Evolutionary conservation across 2,888 invertebrate genomes (phyloP).

Genomic region (Synergus laeviventris): DNA sequence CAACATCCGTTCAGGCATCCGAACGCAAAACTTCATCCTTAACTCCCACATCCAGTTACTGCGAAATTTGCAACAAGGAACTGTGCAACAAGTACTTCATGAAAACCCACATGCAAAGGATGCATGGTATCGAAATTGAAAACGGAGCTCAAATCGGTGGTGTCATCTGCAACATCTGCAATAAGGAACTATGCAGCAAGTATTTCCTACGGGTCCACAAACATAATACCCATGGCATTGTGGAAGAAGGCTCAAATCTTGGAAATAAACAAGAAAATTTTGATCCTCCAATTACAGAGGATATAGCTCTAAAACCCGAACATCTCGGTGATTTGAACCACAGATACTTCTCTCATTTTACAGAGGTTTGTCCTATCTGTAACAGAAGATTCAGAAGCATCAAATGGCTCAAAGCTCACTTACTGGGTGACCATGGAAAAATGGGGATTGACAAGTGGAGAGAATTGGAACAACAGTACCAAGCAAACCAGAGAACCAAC

Average conservation of each 20-base stretch:
- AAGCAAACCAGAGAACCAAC: conserved; percentile 74
- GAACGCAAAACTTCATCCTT: conserved; percentile 80
- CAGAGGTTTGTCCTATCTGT: conserved; percentile 90
- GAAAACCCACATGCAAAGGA: conserved; percentile 99
- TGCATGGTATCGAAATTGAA: conserved; percentile 97
- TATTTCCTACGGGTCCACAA: conserved; percentile 98
- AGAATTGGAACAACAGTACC: conserved; percentile 78
- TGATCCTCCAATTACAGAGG: conserved; percentile 65
- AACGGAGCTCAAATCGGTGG: conserved; percentile 95
- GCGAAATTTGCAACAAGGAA: conserved; percentile 98
- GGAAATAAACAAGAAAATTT: conserved; percentile 66
- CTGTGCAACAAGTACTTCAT: conserved; percentile 99
- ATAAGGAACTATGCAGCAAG: conserved; percentile 98
- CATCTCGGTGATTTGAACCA: conserved; percentile 80
- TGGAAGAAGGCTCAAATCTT: conserved; percentile 82
- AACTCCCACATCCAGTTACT: conserved; percentile 90
- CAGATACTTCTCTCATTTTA: conserved; percentile 82
- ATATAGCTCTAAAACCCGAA: conserved; percentile 77
- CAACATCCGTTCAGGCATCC: conserved; percentile 46
- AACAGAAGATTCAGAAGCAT: conserved; percentile 91
- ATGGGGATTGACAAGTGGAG: conserved; percentile 81
- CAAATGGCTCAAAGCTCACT: conserved; percentile 91
- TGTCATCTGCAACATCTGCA: conserved; percentile 97
- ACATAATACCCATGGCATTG: conserved; percentile 97
- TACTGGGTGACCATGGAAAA: conserved; percentile 90